Evolutionary conservation across 1,140 invertebrate species (phyloP).

Genomic region (Daktulosphaira vitifoliae): DNA sequence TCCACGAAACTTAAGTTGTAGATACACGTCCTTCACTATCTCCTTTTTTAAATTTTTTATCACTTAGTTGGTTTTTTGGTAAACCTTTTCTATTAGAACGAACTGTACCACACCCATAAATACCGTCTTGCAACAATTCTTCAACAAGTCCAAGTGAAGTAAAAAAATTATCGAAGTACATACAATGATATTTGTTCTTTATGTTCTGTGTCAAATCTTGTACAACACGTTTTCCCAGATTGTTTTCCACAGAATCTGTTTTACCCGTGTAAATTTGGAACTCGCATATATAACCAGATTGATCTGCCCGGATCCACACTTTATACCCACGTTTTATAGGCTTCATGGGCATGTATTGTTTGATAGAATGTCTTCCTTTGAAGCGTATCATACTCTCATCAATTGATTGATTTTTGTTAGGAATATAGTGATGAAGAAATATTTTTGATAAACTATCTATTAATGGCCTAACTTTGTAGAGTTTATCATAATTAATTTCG

Average conservation of each 20-base stretch:
- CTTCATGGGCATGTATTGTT: slow-evolving; percentile 42
- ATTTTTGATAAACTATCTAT: slow-evolving; percentile 24
- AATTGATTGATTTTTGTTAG: slow-evolving; percentile 25
- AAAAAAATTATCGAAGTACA: too few species aligned
- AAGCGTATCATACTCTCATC: slow-evolving; percentile 40
- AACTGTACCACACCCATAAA: too few species aligned
- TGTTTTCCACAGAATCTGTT: slow-evolving; percentile 23
- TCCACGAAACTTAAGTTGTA: not conserved
- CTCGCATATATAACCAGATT: slow-evolving; percentile 38
- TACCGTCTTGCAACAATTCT: too few species aligned
- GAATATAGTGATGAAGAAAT: slow-evolving; percentile 8
- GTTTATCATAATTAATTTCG: slow-evolving; percentile 34
- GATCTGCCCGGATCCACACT: slow-evolving; percentile 39
- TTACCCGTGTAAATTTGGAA: slow-evolving; percentile 39
- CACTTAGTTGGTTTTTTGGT: too few species aligned
- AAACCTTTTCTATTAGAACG: too few species aligned
- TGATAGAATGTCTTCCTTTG: too few species aligned
- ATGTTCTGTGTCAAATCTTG: too few species aligned
- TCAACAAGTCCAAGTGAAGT: too few species aligned
- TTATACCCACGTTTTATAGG: slow-evolving; percentile 42
- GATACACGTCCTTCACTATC: slow-evolving; percentile 36
- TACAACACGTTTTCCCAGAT: too few species aligned
- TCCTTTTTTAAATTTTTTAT: slow-evolving; percentile 36
- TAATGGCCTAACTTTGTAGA: slow-evolving; percentile 36
- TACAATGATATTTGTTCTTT: too few species aligned